Evolutionary conservation across 1,140 invertebrate species (phyloP).

Genomic region (Papilio helenus): DNA sequence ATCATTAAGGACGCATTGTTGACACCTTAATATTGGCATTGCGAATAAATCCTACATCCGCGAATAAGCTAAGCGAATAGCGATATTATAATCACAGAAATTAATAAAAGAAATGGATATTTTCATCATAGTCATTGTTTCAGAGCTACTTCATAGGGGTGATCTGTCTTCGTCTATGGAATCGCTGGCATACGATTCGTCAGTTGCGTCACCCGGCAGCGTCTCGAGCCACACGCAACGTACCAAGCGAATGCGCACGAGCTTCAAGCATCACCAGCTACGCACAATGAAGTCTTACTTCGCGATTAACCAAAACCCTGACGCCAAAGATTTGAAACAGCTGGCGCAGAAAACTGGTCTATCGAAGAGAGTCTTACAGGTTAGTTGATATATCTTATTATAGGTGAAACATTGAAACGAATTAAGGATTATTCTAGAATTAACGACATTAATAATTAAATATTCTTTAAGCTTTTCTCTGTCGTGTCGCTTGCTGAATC

Average conservation of each 20-base stretch:
- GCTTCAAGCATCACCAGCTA: slow-evolving; percentile 98
- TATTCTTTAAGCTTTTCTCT: too few relatives aligned
- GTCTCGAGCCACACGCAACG: slow-evolving; percentile 83
- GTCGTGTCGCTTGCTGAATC: too few relatives aligned
- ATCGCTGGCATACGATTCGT: slow-evolving; percentile 88
- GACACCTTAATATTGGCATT: not conserved
- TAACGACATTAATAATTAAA: too few relatives aligned
- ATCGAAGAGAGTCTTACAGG: slow-evolving; percentile 97
- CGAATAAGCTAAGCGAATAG: not conserved
- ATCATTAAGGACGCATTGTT: too few relatives aligned
- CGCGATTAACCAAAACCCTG: slow-evolving; percentile 98
- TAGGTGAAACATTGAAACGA: not conserved
- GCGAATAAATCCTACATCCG: not conserved
- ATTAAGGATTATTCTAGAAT: too few relatives aligned
- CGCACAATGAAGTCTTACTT: slow-evolving; percentile 99
- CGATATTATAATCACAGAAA: not conserved
- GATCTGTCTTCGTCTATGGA: slow-evolving; percentile 91
- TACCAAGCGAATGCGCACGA: slow-evolving; percentile 97
- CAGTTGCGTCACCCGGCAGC: slow-evolving; percentile 88
- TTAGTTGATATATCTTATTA: slow-evolving; percentile 71
- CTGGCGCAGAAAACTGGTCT: slow-evolving; percentile 98
- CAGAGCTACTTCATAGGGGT: slow-evolving; percentile 89
- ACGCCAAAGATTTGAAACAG: slow-evolving; percentile 97
- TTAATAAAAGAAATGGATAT: not conserved
- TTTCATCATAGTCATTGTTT: slow-evolving; percentile 50